Percentiles rank a stretch among this genome's conserved stretches.
These are phyloP conservation scores for Lucilia sericata DNA, from an alignment of 1,140 invertebrate species.

Conservation along the genomic window DNA sequence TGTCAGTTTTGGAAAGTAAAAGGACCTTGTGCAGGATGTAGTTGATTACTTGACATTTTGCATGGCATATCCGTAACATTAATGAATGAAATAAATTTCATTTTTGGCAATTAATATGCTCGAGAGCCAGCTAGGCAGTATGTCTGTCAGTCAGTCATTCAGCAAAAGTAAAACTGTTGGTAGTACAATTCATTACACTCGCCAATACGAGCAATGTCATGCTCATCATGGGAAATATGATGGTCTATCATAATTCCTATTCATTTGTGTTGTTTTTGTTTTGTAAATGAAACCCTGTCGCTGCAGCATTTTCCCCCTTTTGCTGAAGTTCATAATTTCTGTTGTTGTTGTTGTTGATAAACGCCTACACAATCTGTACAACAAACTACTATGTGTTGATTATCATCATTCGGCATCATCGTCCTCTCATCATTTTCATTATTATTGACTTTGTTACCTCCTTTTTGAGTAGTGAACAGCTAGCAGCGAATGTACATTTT, in stretches of 20 bases:
- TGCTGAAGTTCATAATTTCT: slow-evolving; percentile 4
- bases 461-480: not conserved
- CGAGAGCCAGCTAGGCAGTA: not conserved
- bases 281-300: not conserved
- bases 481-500: not conserved
- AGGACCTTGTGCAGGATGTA: slow-evolving; percentile 58
- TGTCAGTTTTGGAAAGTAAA: slow-evolving; percentile 24
- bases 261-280: slow-evolving; percentile 49
- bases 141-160: not conserved
- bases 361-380: slow-evolving; percentile 22
- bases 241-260: slow-evolving; percentile 54
- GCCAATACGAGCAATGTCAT: not conserved
- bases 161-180: not conserved
- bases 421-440: slow-evolving; percentile 13
- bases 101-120: slow-evolving; percentile 65
- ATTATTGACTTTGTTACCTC: slow-evolving; percentile 11
- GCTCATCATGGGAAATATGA: slow-evolving; percentile 11
- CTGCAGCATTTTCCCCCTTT: not conserved
- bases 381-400: not conserved
- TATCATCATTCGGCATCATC: not conserved
- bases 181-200: slow-evolving; percentile 6
- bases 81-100: slow-evolving; percentile 67
- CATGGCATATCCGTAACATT: slow-evolving; percentile 55
- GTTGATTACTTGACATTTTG: slow-evolving; percentile 66
- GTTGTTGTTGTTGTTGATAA: slow-evolving; percentile 13